Evolutionary conservation across 2,797 vertebrate genomes (phyloP).

Genomic region (Coreius guichenoti): DNA sequence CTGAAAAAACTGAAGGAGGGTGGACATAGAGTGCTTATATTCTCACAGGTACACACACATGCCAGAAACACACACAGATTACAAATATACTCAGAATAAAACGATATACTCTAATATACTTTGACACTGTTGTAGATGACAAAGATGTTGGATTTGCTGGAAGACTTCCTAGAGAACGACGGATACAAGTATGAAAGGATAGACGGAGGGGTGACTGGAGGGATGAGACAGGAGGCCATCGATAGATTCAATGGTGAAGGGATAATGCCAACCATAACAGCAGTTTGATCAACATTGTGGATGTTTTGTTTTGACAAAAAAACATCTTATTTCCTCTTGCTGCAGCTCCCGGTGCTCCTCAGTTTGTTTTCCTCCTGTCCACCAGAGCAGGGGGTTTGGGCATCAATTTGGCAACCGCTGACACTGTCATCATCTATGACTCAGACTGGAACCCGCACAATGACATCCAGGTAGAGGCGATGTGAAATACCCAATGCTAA

Average conservation of each 20-base stretch:
- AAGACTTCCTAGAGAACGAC: constrained; percentile 97
- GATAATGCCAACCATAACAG: not conserved
- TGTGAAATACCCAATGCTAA: not conserved
- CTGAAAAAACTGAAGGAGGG: constrained; percentile 94
- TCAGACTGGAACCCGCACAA: constrained; percentile 99
- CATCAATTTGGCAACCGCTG: constrained; percentile 97
- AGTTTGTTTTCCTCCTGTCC: constrained; percentile 98
- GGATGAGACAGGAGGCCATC: constrained; percentile 97
- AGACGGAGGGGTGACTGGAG: constrained; percentile 96
- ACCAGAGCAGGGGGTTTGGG: constrained; percentile 97
- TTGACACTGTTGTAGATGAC: constrained; percentile 83
- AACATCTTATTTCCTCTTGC: constrained; percentile 14
- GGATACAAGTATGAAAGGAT: constrained; percentile 99
- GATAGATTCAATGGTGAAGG: constrained; percentile 94
- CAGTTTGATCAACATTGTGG: not conserved
- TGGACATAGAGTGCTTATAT: constrained; percentile 96
- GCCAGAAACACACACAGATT: not conserved
- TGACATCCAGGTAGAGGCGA: constrained; percentile 89
- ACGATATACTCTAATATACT: not conserved
- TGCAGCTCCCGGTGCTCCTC: constrained; percentile 93
- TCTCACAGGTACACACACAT: constrained; percentile 82
- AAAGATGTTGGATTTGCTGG: constrained; percentile 96
- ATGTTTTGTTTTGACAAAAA: not conserved
- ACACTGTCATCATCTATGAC: constrained; percentile 98
- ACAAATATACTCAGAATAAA: not conserved